phyloP scores from a whole-genome alignment of 2,113 vertebrate genomes.

The Ranitomeya imitator region DNA sequence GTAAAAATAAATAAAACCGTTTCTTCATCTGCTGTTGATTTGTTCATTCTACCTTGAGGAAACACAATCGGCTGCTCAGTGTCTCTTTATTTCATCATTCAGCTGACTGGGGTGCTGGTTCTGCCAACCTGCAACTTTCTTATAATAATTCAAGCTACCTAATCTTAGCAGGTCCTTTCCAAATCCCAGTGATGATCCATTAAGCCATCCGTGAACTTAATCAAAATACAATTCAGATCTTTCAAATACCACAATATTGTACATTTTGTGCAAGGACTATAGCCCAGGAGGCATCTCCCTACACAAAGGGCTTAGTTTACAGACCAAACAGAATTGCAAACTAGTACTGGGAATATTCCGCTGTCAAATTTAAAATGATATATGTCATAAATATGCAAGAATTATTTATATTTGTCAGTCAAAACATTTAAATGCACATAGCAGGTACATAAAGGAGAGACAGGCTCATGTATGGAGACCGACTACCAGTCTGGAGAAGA shows the following conservation, averaged over 20 bases:
- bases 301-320: conserved; percentile 59
- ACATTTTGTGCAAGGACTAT: conserved; percentile 58
- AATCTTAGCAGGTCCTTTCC: conserved; percentile 57
- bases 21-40: too few species aligned
- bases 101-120: conserved; percentile 22
- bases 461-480: conserved; percentile 25
- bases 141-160: conserved; percentile 54
- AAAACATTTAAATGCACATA: conserved; percentile 55
- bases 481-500: conserved; percentile 8
- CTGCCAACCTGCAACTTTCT: conserved; percentile 47
- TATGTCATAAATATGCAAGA: conserved; percentile 59
- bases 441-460: conserved; percentile 34
- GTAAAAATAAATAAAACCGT: too few species aligned
- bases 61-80: conserved; percentile 25
- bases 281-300: conserved; percentile 53
- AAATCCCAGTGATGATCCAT: conserved; percentile 60
- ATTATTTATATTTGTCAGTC: conserved; percentile 59
- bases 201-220: conserved; percentile 59
- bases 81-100: conserved; percentile 43
- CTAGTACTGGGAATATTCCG: conserved; percentile 53
- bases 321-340: conserved; percentile 59
- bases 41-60: not conserved
- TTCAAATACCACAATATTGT: conserved; percentile 57
- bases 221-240: conserved; percentile 59
- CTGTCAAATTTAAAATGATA: conserved; percentile 60